These are phyloP conservation scores for Ptychoptera contaminata DNA, from an alignment of 2,888 invertebrate genomes.

Conservation along the genomic window DNA sequence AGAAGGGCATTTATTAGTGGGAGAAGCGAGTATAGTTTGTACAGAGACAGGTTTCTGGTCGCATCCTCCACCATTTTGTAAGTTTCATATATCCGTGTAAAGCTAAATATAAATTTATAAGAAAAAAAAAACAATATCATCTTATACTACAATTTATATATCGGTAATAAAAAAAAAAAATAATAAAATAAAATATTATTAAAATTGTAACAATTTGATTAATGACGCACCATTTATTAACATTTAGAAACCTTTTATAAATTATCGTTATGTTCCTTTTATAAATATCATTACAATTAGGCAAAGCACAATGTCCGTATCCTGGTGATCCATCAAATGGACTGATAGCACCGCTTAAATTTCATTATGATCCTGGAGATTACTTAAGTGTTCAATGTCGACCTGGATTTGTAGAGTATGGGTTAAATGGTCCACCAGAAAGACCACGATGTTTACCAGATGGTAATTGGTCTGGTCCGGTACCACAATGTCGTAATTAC, in stretches of 20 bases:
- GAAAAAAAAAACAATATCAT: background rate
- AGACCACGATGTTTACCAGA: conserved; percentile 46
- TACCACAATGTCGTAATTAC: conserved; percentile 51
- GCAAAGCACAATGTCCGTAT: conserved; percentile 56
- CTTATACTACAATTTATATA: too few relatives aligned
- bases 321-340: conserved; percentile 58
- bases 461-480: conserved; percentile 50
- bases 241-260: too few relatives aligned
- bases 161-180: too few relatives aligned
- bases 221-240: too few relatives aligned
- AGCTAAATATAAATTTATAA: background rate
- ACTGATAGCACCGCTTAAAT: conserved; percentile 50
- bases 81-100: conserved; percentile 16
- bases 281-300: conserved; percentile 28
- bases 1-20: conserved; percentile 42
- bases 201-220: too few relatives aligned
- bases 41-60: conserved; percentile 82
- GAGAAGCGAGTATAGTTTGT: conserved; percentile 71
- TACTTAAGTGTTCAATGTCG: conserved; percentile 51
- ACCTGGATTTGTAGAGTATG: conserved; percentile 41
- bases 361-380: conserved; percentile 58
- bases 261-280: too few relatives aligned
- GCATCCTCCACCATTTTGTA: conserved; percentile 69
- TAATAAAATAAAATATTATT: too few relatives aligned
- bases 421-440: conserved; percentile 35